These are phyloP conservation scores for Prunella fulvescens DNA, from an alignment of 2,113 vertebrate species.

Conservation along the genomic window DNA sequence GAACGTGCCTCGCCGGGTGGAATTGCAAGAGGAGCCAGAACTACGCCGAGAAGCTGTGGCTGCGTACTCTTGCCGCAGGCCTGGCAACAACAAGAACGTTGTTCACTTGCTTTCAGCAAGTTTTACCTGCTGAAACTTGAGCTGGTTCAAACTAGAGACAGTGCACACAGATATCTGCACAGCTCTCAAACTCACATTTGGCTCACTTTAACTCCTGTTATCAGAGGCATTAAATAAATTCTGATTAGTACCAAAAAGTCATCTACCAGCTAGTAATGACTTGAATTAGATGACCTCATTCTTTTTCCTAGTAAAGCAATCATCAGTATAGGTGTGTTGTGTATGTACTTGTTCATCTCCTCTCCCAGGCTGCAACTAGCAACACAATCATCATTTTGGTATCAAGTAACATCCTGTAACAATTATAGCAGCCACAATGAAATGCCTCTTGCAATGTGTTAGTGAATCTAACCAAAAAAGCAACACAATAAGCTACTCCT, in stretches of 20 bases:
- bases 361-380: not conserved
- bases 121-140: no score
- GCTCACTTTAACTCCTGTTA: not conserved
- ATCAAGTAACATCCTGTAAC: not conserved
- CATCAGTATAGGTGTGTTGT: not conserved
- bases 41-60: slow-evolving; percentile 92
- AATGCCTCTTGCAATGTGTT: not conserved
- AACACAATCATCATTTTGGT: not conserved
- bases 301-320: not conserved
- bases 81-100: slow-evolving; percentile 58
- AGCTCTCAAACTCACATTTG: not conserved
- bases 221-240: not conserved
- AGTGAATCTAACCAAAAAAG: not conserved
- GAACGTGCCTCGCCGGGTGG: slow-evolving; percentile 88
- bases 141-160: not conserved
- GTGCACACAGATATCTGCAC: not conserved
- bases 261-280: not conserved
- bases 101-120: not conserved
- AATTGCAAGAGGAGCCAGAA: slow-evolving; percentile 97
- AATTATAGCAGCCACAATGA: not conserved
- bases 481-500: not conserved
- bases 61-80: slow-evolving; percentile 95
- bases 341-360: not conserved
- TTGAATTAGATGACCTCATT: not conserved
- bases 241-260: not conserved